Evolutionary conservation across 1,140 invertebrate genomes (phyloP).

Genomic region (Neodiprion fabricii): DNA sequence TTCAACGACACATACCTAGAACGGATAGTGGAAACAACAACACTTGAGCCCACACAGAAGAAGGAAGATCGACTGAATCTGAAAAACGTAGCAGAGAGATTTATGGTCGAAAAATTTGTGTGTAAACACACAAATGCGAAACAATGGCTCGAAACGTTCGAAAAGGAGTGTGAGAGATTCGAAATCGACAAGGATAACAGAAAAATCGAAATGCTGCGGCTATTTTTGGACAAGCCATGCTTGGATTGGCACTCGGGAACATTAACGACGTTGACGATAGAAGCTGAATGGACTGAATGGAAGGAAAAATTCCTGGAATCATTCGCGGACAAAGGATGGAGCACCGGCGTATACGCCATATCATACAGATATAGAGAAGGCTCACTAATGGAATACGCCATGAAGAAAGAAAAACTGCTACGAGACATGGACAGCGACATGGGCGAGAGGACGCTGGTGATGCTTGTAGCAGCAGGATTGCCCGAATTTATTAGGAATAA

Average conservation of each 20-base stretch:
- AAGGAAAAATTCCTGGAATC: neutral
- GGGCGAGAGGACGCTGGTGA: neutral
- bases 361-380: neutral
- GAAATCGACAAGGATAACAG: neutral
- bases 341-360: neutral
- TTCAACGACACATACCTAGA: slow-evolving; percentile 23
- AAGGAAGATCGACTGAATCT: slow-evolving; percentile 9
- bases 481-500: slow-evolving; percentile 13
- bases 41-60: neutral
- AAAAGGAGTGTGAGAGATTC: neutral
- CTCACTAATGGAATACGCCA: neutral
- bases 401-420: neutral
- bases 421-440: neutral
- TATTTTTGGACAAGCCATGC: neutral
- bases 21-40: neutral
- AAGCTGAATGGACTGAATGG: neutral
- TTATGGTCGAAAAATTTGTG: slow-evolving; percentile 20
- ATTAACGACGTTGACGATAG: neutral
- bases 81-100: slow-evolving; percentile 1
- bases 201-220: neutral
- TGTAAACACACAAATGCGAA: slow-evolving; percentile 18
- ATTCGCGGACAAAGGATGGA: slow-evolving; percentile 2
- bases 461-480: slow-evolving; percentile 12
- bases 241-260: neutral
- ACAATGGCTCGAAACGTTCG: slow-evolving; percentile 19